These are phyloP conservation scores for Aphelocoma coerulescens DNA, from an alignment of 2,113 vertebrate genomes.

Conservation along the genomic window DNA sequence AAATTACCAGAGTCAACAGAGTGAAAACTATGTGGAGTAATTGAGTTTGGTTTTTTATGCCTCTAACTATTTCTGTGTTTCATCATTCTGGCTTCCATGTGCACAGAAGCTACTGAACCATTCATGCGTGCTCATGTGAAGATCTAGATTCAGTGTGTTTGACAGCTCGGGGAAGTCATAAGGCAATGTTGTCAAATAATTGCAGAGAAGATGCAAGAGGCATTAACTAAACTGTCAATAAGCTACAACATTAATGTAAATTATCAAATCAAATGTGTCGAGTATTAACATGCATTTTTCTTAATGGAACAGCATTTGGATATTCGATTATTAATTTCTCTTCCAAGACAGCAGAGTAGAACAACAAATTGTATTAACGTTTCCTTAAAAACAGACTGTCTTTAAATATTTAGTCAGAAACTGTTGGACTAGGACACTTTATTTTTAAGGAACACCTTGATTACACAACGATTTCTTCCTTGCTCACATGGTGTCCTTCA, in stretches of 20 bases:
- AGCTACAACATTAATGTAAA: conserved; percentile 35
- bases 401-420: neutral
- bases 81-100: conserved; percentile 51
- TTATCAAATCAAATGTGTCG: conserved; percentile 14
- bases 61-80: conserved; percentile 59
- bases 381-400: neutral
- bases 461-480: neutral
- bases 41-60: conserved; percentile 57
- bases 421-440: neutral
- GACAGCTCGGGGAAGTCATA: conserved; percentile 63
- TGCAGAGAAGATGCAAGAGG: conserved; percentile 22
- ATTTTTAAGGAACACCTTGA: neutral
- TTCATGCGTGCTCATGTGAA: conserved; percentile 55
- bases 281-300: neutral
- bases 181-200: conserved; percentile 59
- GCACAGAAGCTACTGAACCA: conserved; percentile 56
- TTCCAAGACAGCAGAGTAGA: neutral
- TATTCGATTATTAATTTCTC: neutral
- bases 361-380: neutral
- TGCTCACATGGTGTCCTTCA: neutral
- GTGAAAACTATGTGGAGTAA: conserved; percentile 47
- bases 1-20: conserved; percentile 62
- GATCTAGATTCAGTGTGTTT: conserved; percentile 57
- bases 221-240: conserved; percentile 50
- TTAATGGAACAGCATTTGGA: neutral